Evolutionary conservation across 1,140 invertebrate species (phyloP), one percentile per base, ranked within the genome.

Genomic region (Drosophila paulistorum): DNA sequence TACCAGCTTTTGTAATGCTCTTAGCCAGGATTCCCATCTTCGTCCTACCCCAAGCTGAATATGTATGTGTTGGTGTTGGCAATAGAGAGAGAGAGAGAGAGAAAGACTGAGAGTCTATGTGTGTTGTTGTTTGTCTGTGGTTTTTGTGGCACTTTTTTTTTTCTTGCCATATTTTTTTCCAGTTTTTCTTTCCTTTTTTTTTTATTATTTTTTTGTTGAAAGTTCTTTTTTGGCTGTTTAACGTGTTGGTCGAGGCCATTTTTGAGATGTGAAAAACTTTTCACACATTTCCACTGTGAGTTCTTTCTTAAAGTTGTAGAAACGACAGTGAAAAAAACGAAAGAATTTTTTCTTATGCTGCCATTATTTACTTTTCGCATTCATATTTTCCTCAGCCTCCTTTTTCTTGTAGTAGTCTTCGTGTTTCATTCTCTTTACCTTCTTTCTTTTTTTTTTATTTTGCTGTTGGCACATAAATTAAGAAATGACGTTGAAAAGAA

Each of bases 401-500:
- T 48, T 14, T 10, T 9, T 20, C 9, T 51, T 23, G 45, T 51
- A n/a, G 9, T 51, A 4, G 45, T 51, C 33, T 20, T 23, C 13
- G 45, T 51, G 9, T 51, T 51, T 51, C 45, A 51, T 51, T 20
- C 45, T 51, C 11, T 51, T 51, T 51, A 7, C 26, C 2, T n/a
- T 55, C 11, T 51, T 35, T 7, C 9, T 20, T 20, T 17, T 20
- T 20, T 61, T 35, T 61, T 61, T 61, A 3, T 72, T 71, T 72
- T 61, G 74, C 71, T 62, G 35, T 71, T 62, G 64, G 76, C 79
- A 83, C 84, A 87, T 87, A 87, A 87, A 87, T 87, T 87, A 87
- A 83, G 84, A 80, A 87, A 77, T 87, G 79, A 74, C 72, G 83
- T 78, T 86, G 84, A 77, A 82, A 86, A 76, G 74, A 79, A 75